Evolutionary conservation across 2,113 vertebrate genomes (phyloP).

Genomic region (Saccopteryx bilineata): DNA sequence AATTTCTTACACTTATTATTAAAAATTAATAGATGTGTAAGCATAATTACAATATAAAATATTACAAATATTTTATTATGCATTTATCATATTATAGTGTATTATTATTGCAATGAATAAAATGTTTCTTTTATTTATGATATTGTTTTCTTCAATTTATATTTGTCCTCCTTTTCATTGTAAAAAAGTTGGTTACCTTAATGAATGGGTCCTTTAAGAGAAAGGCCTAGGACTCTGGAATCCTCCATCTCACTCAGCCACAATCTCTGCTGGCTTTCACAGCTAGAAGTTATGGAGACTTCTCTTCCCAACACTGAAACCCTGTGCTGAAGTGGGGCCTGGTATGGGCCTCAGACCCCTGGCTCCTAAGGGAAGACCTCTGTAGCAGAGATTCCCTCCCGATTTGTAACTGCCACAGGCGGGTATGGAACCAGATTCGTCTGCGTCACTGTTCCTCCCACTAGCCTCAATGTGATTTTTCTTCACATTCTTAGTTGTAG

Average conservation of each 20-base stretch:
- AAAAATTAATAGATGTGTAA: no score
- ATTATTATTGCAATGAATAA: no score
- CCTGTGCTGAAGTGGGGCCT: neutral
- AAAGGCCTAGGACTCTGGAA: neutral
- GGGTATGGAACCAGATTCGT: neutral
- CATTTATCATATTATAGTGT: no score
- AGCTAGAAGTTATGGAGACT: neutral
- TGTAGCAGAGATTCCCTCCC: neutral
- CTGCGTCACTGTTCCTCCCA: neutral
- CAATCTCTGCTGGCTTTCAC: neutral
- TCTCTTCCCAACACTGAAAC: neutral
- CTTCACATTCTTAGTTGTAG: neutral
- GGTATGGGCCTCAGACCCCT: neutral
- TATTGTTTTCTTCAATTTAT: no score
- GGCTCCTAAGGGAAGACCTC: neutral
- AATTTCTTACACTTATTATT: no score
- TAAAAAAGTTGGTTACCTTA: no score
- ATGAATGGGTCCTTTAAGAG: neutral
- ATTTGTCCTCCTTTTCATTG: no score
- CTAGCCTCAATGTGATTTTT: neutral
- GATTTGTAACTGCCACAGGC: neutral
- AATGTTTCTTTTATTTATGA: no score
- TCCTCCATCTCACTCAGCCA: neutral
- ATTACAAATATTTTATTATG: no score
- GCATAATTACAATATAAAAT: no score